Evolutionary conservation across 2,797 vertebrate species (phyloP).

Genomic region (Poecilia picta): DNA sequence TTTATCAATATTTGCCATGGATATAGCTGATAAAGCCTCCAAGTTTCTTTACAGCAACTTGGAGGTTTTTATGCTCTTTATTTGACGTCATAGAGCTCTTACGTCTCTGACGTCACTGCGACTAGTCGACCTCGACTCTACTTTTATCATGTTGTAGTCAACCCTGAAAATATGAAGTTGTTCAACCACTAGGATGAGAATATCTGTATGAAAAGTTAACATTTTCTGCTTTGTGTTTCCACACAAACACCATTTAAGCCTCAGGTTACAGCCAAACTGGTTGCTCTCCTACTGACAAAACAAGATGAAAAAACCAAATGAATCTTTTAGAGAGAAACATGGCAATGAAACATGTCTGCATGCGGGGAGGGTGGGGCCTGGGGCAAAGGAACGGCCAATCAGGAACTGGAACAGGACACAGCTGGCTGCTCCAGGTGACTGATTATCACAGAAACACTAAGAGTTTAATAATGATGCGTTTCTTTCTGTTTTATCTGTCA

Average conservation of each 20-base stretch:
- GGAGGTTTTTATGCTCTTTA: too few species aligned
- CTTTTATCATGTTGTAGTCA: too few species aligned
- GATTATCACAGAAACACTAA: conserved; percentile 41
- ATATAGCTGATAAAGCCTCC: too few species aligned
- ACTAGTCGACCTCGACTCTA: too few species aligned
- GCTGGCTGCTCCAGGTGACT: conserved; percentile 47
- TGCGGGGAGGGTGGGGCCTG: conserved; percentile 12
- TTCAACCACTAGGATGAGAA: conserved; percentile 1
- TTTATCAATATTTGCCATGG: too few species aligned
- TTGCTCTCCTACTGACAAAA: conserved; percentile 11
- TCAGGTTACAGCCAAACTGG: conserved; percentile 50
- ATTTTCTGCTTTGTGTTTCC: conserved; percentile 22
- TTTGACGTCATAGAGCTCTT: too few species aligned
- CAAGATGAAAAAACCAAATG: conserved; percentile 35
- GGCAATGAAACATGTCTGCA: background rate
- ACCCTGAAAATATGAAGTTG: too few species aligned
- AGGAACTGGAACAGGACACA: conserved; percentile 46
- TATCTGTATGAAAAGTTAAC: conserved; percentile 1
- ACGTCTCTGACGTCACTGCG: too few species aligned
- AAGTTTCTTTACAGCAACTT: too few species aligned
- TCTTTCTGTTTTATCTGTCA: conserved; percentile 1
- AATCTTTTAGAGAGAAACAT: conserved; percentile 8
- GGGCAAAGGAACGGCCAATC: conserved; percentile 21
- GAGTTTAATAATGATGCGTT: conserved; percentile 29
- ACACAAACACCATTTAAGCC: conserved; percentile 41